Conservation (phyloP, 2,888 invertebrate genomes). For the Thelaira solivaga region DNA sequence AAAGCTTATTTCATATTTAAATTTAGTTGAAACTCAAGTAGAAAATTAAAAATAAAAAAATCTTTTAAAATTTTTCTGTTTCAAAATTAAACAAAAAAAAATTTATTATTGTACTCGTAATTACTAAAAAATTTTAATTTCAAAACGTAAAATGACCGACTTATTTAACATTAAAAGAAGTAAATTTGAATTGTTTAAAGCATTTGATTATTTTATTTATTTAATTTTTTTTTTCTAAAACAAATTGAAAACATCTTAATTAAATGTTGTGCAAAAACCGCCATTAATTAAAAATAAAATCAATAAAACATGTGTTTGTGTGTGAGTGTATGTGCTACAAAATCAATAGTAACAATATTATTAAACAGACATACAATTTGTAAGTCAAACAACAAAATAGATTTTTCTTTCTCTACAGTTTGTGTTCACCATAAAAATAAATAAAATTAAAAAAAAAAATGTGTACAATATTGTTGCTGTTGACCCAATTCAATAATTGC, state of each 20-base stretch:
- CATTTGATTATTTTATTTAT: constrained; percentile 14
- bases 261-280: constrained; percentile 13
- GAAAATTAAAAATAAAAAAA: no score
- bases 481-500: constrained; percentile 37
- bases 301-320: not conserved
- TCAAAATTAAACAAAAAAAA: no score
- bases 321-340: not conserved
- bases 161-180: not conserved
- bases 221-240: not conserved
- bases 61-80: no score
- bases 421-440: constrained; percentile 19
- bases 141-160: not conserved
- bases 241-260: constrained; percentile 48
- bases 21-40: no score
- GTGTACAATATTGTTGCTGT: constrained; percentile 19
- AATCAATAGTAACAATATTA: constrained; percentile 22
- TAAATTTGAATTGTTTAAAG: constrained; percentile 49
- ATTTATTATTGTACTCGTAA: no score
- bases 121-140: no score
- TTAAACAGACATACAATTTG: not conserved
- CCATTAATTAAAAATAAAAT: constrained; percentile 4
- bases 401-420: constrained; percentile 8
- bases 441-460: no score
- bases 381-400: constrained; percentile 22
- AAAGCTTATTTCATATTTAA: no score